These are phyloP conservation scores for Andrena flavipes DNA, from an alignment of 2,888 invertebrate species.

Conservation along the genomic window DNA sequence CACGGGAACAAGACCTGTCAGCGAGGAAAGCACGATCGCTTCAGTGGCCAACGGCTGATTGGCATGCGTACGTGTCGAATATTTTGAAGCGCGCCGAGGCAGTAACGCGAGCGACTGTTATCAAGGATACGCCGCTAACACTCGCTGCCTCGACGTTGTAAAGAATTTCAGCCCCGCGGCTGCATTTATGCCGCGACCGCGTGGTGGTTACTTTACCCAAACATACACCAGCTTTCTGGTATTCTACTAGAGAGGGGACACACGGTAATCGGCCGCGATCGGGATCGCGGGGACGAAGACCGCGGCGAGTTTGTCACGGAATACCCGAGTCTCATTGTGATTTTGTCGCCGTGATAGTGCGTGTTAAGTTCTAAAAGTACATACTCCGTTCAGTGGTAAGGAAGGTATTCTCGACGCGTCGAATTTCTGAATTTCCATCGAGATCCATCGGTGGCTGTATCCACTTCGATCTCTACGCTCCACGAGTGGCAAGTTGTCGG, in stretches of 20 bases:
- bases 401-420: neutral
- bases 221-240: neutral
- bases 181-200: neutral
- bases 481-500: conserved; percentile 11
- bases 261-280: neutral
- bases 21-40: neutral
- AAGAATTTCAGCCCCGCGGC: neutral
- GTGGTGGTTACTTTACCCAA: neutral
- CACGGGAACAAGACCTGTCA: neutral
- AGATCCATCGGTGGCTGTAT: neutral
- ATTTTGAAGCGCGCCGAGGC: neutral
- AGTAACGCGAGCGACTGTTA: conserved; percentile 5
- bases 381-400: neutral
- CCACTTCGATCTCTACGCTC: neutral
- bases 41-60: too few species aligned
- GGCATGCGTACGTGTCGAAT: neutral
- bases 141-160: neutral
- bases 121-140: neutral
- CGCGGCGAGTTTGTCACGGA: too few species aligned
- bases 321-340: neutral
- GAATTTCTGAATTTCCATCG: neutral
- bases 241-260: neutral
- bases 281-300: too few species aligned
- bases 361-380: conserved; percentile 2
- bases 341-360: conserved; percentile 3